These are phyloP conservation scores for Heliconius melpomene DNA, from an alignment of 1,140 invertebrate genomes.

Conservation along the genomic window DNA sequence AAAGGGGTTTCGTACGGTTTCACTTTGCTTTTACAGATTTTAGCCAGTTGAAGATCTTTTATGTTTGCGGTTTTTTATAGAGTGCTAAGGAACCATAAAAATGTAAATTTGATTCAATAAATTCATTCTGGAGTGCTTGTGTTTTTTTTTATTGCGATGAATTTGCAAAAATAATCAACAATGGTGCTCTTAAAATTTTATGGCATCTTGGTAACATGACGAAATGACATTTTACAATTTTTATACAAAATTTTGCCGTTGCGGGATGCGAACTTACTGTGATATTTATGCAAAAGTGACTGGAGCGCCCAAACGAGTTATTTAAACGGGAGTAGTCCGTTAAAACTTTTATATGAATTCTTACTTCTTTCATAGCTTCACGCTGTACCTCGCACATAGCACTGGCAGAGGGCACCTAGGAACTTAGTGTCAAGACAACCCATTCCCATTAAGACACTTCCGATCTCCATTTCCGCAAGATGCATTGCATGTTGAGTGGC, in stretches of 20 bases:
- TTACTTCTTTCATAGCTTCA: no score
- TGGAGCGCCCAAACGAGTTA: neutral
- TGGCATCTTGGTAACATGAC: neutral
- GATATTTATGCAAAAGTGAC: neutral
- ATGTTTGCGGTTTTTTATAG: constrained; percentile 67
- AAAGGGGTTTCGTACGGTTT: constrained; percentile 66
- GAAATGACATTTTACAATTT: neutral
- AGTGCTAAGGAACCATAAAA: constrained; percentile 74
- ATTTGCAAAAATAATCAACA: constrained; percentile 37
- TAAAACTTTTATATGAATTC: neutral
- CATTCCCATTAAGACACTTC: no score
- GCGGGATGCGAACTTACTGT: neutral
- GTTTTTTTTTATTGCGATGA: constrained; percentile 62
- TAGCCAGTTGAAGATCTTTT: constrained; percentile 53
- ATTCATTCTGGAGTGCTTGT: constrained; percentile 39
- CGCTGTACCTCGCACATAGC: no score
- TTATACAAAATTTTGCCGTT: neutral
- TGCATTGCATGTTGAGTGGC: no score
- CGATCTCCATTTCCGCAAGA: no score
- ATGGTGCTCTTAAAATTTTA: constrained; percentile 12
- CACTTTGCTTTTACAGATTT: constrained; percentile 66
- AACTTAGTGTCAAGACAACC: no score
- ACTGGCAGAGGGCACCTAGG: no score
- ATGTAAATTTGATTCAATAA: constrained; percentile 64
- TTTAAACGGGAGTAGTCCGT: neutral